Evolutionary conservation across 2,888 invertebrate species (phyloP).

Genomic region (Caenorhabditis angaria): DNA sequence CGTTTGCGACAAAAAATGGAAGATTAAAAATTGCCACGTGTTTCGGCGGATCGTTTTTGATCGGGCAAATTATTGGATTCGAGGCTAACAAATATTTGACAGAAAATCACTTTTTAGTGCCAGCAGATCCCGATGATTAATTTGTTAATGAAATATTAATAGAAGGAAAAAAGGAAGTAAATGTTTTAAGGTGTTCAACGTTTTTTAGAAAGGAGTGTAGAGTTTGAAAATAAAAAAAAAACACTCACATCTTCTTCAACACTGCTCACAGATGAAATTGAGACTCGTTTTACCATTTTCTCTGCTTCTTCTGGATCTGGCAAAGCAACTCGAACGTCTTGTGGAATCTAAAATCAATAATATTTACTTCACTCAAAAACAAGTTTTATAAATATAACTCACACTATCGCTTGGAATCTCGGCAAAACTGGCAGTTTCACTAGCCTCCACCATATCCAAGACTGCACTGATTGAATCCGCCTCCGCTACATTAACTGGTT

Average conservation of each 20-base stretch:
- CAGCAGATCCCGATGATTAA: neutral
- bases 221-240: neutral
- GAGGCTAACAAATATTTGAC: neutral
- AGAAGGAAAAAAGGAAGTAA: neutral
- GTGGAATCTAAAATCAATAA: conserved; percentile 23
- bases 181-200: neutral
- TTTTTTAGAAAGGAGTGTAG: neutral
- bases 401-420: conserved; percentile 35
- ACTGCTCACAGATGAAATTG: neutral
- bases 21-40: neutral
- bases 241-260: neutral
- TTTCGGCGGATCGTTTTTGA: conserved; percentile 13
- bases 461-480: conserved; percentile 17
- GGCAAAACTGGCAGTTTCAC: neutral
- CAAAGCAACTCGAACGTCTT: conserved; percentile 26
- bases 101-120: neutral
- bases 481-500: conserved; percentile 5
- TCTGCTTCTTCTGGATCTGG: no score
- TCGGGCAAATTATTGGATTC: conserved; percentile 20
- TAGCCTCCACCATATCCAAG: conserved; percentile 9
- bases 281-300: neutral
- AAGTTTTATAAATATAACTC: conserved; percentile 4
- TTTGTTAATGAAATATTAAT: neutral
- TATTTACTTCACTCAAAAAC: neutral
- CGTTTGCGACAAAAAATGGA: neutral